Evolutionary conservation across 2,888 invertebrate genomes (phyloP), one percentile per base, ranked within the genome.

Genomic region (Elmis aenea): DNA sequence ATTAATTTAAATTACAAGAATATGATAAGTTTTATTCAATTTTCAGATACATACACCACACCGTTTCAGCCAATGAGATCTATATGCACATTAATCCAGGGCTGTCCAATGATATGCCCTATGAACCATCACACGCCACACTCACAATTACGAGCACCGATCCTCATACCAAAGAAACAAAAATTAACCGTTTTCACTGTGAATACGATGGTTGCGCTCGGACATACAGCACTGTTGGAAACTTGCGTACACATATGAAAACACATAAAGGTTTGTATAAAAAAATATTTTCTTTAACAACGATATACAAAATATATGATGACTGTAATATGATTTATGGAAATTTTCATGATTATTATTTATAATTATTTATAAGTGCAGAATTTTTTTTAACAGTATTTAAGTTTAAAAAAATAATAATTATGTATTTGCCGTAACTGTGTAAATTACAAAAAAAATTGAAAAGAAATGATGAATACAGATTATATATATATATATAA

Each of bases 211-310:
- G 88, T 9, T 94, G 94, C 65, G 75, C 77, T 45, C 75, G 92
- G 53, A 89, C 89, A 34, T 94, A 94, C 67, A 93, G 91, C 63
- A 94, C 94, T 3, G 84, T 90, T 51, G 94, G 94, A 31, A 95
- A 95, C 70, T 74, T 95, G 49, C 79, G 91, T 59, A 94, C 94
- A 42, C 95, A 95, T 70, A 82, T 91, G 77, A 95, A 94, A 74
- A 92, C 92, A 36, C 94, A 95, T 61, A 89, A 85, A 82, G 94
- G 94, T 92, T 72, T 57, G 54, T 53, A 13, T 16, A n/a, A n/a
- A n/a, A n/a, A n/a, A n/a, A n/a, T n/a, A 33, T 23, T 24, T 24
- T 5, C 24, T 24, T 24, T 24, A 24, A 24, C 24, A 24, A n/a
- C n/a, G n/a, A n/a, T n/a, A n/a, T n/a, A n/a, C n/a, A n/a, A n/a